These are phyloP conservation scores for Chaetodon trifascialis DNA, from an alignment of 2,113 vertebrate genomes.

Conservation along the genomic window DNA sequence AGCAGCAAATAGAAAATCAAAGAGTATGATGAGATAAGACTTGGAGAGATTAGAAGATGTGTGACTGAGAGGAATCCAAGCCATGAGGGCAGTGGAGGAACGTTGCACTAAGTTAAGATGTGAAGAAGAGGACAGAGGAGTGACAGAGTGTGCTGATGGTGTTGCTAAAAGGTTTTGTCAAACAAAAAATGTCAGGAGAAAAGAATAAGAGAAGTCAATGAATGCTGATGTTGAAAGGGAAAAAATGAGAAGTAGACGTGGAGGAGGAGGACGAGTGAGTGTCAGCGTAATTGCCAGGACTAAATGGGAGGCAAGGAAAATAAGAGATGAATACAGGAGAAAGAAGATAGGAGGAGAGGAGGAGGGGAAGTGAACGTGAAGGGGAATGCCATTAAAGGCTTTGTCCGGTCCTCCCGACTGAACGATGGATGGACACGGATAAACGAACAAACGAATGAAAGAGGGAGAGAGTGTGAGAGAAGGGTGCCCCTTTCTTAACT, in stretches of 20 bases:
- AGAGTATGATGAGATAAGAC: too few relatives aligned
- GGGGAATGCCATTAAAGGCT: constrained; percentile 79
- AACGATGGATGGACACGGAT: constrained; percentile 75
- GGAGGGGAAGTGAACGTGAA: constrained; percentile 76
- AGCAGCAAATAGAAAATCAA: not conserved
- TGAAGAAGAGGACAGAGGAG: constrained; percentile 25
- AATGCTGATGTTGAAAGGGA: constrained; percentile 63
- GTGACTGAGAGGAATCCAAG: not conserved
- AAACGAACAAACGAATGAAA: constrained; percentile 77
- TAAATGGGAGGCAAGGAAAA: constrained; percentile 74
- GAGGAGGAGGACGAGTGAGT: constrained; percentile 64
- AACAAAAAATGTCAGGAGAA: constrained; percentile 43
- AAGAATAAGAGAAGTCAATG: constrained; percentile 54
- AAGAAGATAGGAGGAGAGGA: constrained; percentile 69
- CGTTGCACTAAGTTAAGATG: not conserved
- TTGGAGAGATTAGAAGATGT: not conserved
- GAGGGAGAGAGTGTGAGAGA: constrained; percentile 75
- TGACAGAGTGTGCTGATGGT: not conserved
- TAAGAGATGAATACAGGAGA: constrained; percentile 69
- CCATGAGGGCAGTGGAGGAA: not conserved
- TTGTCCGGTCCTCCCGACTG: constrained; percentile 69
- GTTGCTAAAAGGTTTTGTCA: constrained; percentile 36
- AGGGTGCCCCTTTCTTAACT: constrained; percentile 76
- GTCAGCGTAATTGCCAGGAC: constrained; percentile 69
- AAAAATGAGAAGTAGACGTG: constrained; percentile 29